These are phyloP conservation scores for Campoletis raptor DNA, from an alignment of 2,888 invertebrate genomes.

Conservation along the genomic window DNA sequence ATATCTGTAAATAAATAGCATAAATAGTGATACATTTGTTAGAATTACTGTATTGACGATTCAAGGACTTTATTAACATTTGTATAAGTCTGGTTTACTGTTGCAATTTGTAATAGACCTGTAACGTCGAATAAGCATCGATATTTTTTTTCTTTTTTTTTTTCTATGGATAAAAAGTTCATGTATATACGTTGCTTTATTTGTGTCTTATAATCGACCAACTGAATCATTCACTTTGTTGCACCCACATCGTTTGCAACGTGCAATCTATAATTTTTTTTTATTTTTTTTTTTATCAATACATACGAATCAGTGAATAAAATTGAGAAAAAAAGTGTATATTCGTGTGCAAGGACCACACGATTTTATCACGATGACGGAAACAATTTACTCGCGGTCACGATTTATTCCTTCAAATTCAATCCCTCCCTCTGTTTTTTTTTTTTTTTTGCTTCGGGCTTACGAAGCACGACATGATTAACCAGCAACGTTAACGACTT, in stretches of 20 bases:
- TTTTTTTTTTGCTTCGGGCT: neutral
- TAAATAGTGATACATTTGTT: neutral
- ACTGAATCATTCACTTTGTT: constrained; percentile 22
- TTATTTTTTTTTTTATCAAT: neutral
- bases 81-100: constrained; percentile 22
- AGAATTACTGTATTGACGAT: constrained; percentile 23
- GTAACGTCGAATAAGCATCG: constrained; percentile 21
- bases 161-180: neutral
- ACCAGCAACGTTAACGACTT: constrained; percentile 27
- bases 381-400: constrained; percentile 46
- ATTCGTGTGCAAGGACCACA: constrained; percentile 5
- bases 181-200: neutral
- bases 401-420: constrained; percentile 40
- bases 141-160: too few relatives aligned
- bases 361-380: constrained; percentile 47
- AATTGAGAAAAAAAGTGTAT: neutral
- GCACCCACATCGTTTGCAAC: constrained; percentile 13
- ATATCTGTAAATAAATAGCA: neutral
- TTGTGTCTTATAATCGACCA: constrained; percentile 7
- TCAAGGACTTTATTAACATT: constrained; percentile 52
- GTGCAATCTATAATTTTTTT: constrained; percentile 16
- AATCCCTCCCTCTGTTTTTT: neutral
- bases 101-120: constrained; percentile 40
- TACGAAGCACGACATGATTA: constrained; percentile 7
- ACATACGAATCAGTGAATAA: neutral